Percentiles rank a stretch among this genome's conserved stretches.
These are phyloP conservation scores for Isoperla grammatica DNA, from an alignment of 2,888 invertebrate species.

Conservation along the genomic window DNA sequence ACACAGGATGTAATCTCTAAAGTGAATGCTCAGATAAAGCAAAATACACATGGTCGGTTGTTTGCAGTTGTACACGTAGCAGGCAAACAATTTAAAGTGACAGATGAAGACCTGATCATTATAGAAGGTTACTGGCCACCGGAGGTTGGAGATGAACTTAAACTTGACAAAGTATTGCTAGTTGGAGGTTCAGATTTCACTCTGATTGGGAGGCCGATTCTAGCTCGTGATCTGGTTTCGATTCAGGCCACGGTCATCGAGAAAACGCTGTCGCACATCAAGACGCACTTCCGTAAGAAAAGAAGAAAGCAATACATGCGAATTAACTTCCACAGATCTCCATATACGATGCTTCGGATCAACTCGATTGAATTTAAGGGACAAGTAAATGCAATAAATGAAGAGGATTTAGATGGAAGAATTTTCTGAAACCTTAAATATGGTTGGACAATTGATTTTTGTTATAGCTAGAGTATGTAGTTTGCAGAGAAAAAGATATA, in stretches of 20 bases:
- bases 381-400: constrained; percentile 49
- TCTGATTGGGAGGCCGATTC: constrained; percentile 70
- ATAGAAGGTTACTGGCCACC: constrained; percentile 83
- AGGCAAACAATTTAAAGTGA: constrained; percentile 81
- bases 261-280: constrained; percentile 74
- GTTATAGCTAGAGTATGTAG: too few relatives aligned
- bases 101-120: constrained; percentile 76
- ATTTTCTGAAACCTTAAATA: constrained; percentile 39
- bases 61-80: constrained; percentile 78
- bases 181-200: constrained; percentile 77
- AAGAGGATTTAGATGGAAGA: constrained; percentile 42
- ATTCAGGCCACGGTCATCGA: constrained; percentile 79
- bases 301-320: constrained; percentile 71
- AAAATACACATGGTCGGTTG: constrained; percentile 53
- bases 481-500: too few relatives aligned
- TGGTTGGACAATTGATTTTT: too few relatives aligned
- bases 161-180: constrained; percentile 72
- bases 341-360: constrained; percentile 69
- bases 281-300: constrained; percentile 68
- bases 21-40: constrained; percentile 57
- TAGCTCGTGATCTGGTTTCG: constrained; percentile 65
- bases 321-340: constrained; percentile 63
- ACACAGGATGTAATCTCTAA: constrained; percentile 51
- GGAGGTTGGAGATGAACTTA: constrained; percentile 69
- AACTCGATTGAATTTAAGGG: constrained; percentile 61